Evolutionary conservation across 2,888 invertebrate genomes (phyloP).

Genomic region (Ischnus inquisitorius): DNA sequence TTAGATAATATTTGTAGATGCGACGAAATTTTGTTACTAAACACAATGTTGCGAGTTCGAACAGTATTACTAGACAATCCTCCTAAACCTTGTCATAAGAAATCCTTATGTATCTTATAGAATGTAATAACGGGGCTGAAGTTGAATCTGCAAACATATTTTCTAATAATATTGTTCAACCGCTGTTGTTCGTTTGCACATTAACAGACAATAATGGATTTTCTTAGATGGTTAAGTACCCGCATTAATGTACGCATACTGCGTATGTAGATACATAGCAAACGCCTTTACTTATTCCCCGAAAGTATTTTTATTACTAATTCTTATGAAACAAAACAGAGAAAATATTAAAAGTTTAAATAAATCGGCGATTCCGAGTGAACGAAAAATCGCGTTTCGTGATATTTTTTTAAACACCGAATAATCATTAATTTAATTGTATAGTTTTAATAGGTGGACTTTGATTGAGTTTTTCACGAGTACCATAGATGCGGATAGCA

Average conservation of each 20-base stretch:
- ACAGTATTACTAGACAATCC: no score
- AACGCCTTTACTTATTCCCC: slow-evolving; percentile 9
- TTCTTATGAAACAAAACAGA: slow-evolving; percentile 37
- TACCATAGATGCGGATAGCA: no score
- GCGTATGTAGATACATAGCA: neutral
- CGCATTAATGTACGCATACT: neutral
- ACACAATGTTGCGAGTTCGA: no score
- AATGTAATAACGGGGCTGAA: neutral
- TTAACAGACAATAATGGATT: neutral
- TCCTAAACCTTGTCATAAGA: no score
- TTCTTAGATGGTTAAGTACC: neutral
- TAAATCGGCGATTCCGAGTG: slow-evolving; percentile 38
- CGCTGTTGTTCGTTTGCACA: neutral
- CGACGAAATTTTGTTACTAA: neutral
- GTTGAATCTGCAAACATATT: neutral
- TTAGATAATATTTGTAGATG: no score
- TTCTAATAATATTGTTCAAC: slow-evolving; percentile 12
- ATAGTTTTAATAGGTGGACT: no score
- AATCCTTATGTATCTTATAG: neutral
- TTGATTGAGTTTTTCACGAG: no score
- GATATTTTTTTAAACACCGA: neutral
- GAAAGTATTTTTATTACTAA: slow-evolving; percentile 64
- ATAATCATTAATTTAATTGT: no score
- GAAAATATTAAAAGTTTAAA: slow-evolving; percentile 24
- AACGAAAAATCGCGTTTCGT: neutral